Base-by-base conservation (phyloP, 2,113 vertebrate genomes). In the Gavia stellata region DNA sequence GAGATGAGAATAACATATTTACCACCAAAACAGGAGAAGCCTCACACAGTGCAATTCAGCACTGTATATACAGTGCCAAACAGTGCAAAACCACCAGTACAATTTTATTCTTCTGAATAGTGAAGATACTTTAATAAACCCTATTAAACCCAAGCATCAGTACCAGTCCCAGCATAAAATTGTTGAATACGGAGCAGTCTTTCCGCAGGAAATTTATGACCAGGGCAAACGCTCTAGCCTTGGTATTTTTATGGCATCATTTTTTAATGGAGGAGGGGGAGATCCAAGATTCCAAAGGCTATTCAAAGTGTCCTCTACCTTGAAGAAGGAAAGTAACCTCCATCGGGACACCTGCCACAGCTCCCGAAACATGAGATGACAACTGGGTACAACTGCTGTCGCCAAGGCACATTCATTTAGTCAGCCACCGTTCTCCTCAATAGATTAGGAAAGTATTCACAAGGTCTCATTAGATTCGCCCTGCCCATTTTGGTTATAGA, bases 301-400 rank as follows among this genome's bases (percentile, higher is more conserved):
- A n/a, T 59, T 82, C 52, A 25, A 59, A 82, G 38, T 26, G 38
- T 68, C 47, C 44, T 89, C 44, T 81, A 6, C 44, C 36, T 71
- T 81, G 67, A 80, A 67, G 38, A 74, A 65, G 50, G 59, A 82
- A 83, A 79, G 45, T 34, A 74, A 34, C 20, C 29, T 67, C 29
- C 33, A 75, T 9, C 0, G 1, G 31, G 29, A 81, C 47, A 84
- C 13, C 0, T 0, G 23, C n/a, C 42, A 59, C 38, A 77, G 71
- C 10, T 72, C 15, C n/a, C 0, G 0, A 59, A 81, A 66, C 12
- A 24, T 12, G 31, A 62, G 66, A 83, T 0, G 6, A 47, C 29
- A 52, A 5, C 7, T 28, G 28, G 9, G 19, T 68, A 34, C 36
- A 79, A 80, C 25, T 85, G 56, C 31, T 78, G 7, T 23, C 3